These are phyloP conservation scores for Hermaeophaga mercurialis DNA, from an alignment of 2,888 invertebrate genomes.

Conservation along the genomic window DNA sequence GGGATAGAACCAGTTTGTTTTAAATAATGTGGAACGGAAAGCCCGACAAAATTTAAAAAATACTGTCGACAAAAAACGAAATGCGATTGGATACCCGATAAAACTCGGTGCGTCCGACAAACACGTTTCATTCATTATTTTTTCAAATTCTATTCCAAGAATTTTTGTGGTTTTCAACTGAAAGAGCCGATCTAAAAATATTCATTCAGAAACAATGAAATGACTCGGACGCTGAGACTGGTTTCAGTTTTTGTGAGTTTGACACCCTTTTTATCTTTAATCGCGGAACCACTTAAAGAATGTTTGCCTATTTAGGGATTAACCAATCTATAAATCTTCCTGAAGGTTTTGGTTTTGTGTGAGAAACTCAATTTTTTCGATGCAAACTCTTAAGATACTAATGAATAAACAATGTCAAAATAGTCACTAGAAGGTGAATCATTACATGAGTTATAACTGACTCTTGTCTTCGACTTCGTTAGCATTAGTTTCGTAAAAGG, in stretches of 20 bases:
- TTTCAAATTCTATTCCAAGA: constrained; percentile 28
- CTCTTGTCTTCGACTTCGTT: too few species aligned
- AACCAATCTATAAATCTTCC: constrained; percentile 28
- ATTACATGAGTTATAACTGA: too few species aligned
- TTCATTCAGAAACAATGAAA: constrained; percentile 29
- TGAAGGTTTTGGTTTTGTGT: constrained; percentile 15
- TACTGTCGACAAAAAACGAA: constrained; percentile 5
- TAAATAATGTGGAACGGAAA: constrained; percentile 2
- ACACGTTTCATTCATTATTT: constrained; percentile 30
- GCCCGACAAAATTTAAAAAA: constrained; percentile 18
- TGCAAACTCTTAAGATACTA: constrained; percentile 7
- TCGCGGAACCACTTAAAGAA: constrained; percentile 25
- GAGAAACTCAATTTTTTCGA: constrained; percentile 21
- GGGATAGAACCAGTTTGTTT: neutral
- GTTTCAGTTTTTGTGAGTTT: constrained; percentile 17
- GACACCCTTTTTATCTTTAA: constrained; percentile 29
- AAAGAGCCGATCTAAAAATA: constrained; percentile 27
- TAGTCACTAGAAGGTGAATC: neutral
- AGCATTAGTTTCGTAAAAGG: too few species aligned
- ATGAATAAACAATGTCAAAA: constrained; percentile 14
- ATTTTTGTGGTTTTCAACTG: constrained; percentile 28
- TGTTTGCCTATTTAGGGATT: constrained; percentile 31
- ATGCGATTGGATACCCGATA: constrained; percentile 15
- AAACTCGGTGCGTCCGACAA: constrained; percentile 6
- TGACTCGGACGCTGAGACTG: constrained; percentile 20